phyloP scores from a whole-genome alignment of 2,888 invertebrate genomes.

The Lepidochitona cinerea region DNA sequence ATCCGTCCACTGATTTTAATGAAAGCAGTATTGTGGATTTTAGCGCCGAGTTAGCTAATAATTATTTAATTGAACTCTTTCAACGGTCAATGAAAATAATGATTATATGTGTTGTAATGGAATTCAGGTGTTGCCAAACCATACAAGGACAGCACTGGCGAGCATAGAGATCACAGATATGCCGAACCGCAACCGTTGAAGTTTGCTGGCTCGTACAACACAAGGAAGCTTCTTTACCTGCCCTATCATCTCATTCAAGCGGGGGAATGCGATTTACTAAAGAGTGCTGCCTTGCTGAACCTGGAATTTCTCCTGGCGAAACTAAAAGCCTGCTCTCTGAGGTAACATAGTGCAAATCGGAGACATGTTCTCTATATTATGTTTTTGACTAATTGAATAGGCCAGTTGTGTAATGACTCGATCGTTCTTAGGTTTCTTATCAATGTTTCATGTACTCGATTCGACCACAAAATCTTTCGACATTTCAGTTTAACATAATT shows the following conservation, averaged over 20 bases:
- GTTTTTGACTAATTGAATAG: no score
- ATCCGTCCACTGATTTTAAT: no score
- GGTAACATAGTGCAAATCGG: conserved; percentile 12
- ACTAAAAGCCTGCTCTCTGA: conserved; percentile 22
- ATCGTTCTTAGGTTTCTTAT: no score
- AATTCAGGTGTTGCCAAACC: conserved; percentile 30
- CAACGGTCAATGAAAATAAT: no score
- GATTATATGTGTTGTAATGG: no score
- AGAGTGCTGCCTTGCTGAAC: conserved; percentile 28
- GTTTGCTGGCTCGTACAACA: conserved; percentile 31
- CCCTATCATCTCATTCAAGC: conserved; percentile 35
- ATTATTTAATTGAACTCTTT: no score
- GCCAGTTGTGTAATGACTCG: no score
- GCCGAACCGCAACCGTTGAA: conserved; percentile 29
- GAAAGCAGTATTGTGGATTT: conserved; percentile 28
- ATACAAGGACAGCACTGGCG: conserved; percentile 17
- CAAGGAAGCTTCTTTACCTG: conserved; percentile 32
- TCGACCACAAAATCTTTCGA: no score
- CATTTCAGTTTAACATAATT: no score
- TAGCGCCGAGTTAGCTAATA: no score
- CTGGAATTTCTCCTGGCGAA: conserved; percentile 37
- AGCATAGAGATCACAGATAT: conserved; percentile 18
- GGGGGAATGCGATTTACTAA: conserved; percentile 19
- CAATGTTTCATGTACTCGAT: no score
- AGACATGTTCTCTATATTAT: no score